phyloP scores from a whole-genome alignment of 2,888 invertebrate genomes.

The Stegophylla sp. region DNA sequence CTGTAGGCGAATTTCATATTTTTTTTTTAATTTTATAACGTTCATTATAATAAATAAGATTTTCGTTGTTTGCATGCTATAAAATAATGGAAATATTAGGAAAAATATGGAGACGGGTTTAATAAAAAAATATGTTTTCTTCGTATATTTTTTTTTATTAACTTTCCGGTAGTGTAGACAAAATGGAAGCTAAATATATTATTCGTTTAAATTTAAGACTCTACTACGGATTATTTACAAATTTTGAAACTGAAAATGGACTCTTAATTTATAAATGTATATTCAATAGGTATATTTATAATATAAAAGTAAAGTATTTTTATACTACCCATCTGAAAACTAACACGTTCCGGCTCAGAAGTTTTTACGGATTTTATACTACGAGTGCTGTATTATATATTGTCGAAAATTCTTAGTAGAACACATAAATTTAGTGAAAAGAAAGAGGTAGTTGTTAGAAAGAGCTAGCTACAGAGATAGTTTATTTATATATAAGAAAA shows the following conservation, averaged over 20 bases:
- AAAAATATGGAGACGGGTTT: too few relatives aligned
- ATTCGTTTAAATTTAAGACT: too few relatives aligned
- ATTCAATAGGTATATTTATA: too few relatives aligned
- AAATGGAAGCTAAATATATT: too few relatives aligned
- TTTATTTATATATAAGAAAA: too few relatives aligned
- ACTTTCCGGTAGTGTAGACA: too few relatives aligned
- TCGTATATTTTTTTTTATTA: too few relatives aligned
- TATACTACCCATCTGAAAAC: neutral
- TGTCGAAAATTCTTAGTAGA: neutral
- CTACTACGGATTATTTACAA: neutral
- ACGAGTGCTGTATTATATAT: neutral
- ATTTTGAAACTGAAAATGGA: too few relatives aligned
- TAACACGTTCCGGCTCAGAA: neutral
- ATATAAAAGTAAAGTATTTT: too few relatives aligned
- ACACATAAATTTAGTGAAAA: neutral
- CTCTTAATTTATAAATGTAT: too few relatives aligned
- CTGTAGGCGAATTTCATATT: slow-evolving; percentile 19
- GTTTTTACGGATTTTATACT: slow-evolving; percentile 11
- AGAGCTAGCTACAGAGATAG: neutral
- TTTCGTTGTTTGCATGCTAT: neutral
- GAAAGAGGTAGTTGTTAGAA: neutral
- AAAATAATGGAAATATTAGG: neutral
- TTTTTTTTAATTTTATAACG: neutral
- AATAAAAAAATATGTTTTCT: too few relatives aligned
- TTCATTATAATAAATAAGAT: slow-evolving; percentile 27